Base-by-base conservation (phyloP, 2,797 vertebrate species). In the Lagocephalus sceleratus region DNA sequence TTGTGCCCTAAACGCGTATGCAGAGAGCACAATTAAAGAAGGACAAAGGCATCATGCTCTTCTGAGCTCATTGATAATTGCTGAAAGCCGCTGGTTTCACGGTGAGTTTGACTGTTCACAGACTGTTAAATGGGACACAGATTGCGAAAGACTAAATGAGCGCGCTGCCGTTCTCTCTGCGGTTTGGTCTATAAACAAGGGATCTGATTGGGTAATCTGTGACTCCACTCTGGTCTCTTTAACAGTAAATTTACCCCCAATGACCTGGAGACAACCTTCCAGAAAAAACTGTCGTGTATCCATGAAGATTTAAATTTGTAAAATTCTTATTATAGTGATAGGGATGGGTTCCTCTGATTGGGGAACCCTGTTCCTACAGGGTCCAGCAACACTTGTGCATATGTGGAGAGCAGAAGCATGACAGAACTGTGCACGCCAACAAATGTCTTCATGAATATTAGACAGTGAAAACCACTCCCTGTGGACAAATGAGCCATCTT, bases 171-270 rank as follows among this genome's bases (percentile, higher is more conserved):
- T 44, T 70, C 64, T 83, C 75, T 73, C 70, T 78, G 74, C 73
- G 58, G 61, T 68, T 67, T 60, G 20, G 42, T 79, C 76, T 81
- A 58, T 69, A 71, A 80, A 78, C 70, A 60, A 42, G 57, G 40
- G 29, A 59, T 67, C 54, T 63, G 68, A 83, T 78, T 86, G 73
- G 50, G 71, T 76, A 82, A 85, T 71, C 63, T 20, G 25, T 25
- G 21, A 70, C 78, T 79, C 62, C 44, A 17, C 69, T 67, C 57
- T 50, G 49, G 45, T 60, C 54, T 74, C 58, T 51, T 58, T 26
- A 73, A 66, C 55, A 60, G 57, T 51, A 72, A 59, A 63, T 67
- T 60, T 44, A 54, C 62, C 47, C 47, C 35, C 2, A 1, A 19
- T 60, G 47, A 71, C 68, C 47, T 66, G 32, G 35, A 58, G 44